Conservation (phyloP, 1,140 invertebrate species). For the Bactericera cockerelli region DNA sequence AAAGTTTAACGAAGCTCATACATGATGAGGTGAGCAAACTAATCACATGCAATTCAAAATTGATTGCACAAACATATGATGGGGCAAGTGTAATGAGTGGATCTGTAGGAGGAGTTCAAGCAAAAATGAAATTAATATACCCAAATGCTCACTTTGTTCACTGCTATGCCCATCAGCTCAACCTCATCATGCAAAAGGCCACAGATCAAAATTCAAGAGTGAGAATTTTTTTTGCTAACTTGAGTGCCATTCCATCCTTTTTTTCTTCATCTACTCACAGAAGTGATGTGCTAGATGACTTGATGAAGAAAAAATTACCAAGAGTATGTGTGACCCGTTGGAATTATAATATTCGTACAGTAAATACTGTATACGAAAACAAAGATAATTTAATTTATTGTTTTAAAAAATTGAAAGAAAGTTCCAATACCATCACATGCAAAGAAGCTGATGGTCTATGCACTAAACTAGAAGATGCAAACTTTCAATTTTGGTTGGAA, state of each 20-base stretch:
- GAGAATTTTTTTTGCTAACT: conserved; percentile 14
- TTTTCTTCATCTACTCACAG: conserved; percentile 15
- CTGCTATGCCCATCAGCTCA: too few relatives aligned
- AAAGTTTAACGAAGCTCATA: background rate
- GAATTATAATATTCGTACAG: conserved; percentile 14
- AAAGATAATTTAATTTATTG: too few relatives aligned
- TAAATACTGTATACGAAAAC: conserved; percentile 11
- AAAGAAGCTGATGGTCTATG: too few relatives aligned
- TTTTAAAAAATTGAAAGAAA: too few relatives aligned
- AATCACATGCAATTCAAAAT: conserved; percentile 21
- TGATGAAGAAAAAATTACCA: too few relatives aligned
- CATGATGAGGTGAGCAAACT: background rate
- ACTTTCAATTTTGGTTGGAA: too few relatives aligned
- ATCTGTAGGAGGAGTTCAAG: conserved; percentile 23
- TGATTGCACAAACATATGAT: too few relatives aligned
- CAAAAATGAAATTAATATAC: conserved; percentile 21
- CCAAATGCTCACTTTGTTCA: conserved; percentile 23
- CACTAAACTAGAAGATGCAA: too few relatives aligned
- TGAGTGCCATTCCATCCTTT: conserved; percentile 14
- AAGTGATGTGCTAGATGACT: too few relatives aligned
- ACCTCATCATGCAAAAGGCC: conserved; percentile 6
- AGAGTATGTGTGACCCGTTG: too few relatives aligned
- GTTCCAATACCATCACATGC: too few relatives aligned
- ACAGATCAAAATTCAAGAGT: conserved; percentile 9
- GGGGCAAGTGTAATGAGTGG: too few relatives aligned